These are phyloP conservation scores for Camponotus pennsylvanicus DNA, from an alignment of 1,140 invertebrate species.

Conservation along the genomic window DNA sequence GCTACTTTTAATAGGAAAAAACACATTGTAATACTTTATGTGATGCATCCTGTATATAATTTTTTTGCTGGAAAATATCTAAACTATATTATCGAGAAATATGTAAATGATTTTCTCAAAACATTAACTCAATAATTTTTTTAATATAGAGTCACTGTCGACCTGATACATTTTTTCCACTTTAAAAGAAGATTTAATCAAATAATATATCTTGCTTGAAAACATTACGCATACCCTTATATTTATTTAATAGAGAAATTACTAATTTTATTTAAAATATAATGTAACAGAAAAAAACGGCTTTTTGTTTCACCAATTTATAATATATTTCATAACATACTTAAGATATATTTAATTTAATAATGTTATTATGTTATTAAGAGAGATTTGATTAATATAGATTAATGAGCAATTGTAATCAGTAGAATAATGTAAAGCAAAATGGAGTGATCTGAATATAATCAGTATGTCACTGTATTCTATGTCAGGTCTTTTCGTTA, in stretches of 20 bases:
- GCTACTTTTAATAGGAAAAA: no score
- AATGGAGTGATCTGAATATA: constrained; percentile 22
- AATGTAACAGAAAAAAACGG: neutral
- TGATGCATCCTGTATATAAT: no score
- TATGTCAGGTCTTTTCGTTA: constrained; percentile 55
- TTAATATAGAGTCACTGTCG: no score
- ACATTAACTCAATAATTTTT: no score
- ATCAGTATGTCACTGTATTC: constrained; percentile 38
- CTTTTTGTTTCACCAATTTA: neutral
- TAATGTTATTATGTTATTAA: neutral
- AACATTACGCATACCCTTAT: no score
- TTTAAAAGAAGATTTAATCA: no score
- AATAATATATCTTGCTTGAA: no score
- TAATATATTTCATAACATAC: neutral
- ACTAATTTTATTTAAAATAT: neutral
- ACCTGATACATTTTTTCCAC: no score
- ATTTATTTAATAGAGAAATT: neutral
- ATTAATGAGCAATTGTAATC: constrained; percentile 29
- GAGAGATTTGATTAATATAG: neutral
- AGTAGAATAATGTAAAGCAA: constrained; percentile 29
- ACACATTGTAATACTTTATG: no score
- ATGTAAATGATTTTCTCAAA: no score
- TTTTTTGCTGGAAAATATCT: no score
- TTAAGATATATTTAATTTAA: constrained; percentile 6
- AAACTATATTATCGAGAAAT: no score